Evolutionary conservation across 2,797 vertebrate genomes (phyloP), one percentile per base, ranked within the genome.

Genomic region (Schizopygopsis malacanthus): DNA sequence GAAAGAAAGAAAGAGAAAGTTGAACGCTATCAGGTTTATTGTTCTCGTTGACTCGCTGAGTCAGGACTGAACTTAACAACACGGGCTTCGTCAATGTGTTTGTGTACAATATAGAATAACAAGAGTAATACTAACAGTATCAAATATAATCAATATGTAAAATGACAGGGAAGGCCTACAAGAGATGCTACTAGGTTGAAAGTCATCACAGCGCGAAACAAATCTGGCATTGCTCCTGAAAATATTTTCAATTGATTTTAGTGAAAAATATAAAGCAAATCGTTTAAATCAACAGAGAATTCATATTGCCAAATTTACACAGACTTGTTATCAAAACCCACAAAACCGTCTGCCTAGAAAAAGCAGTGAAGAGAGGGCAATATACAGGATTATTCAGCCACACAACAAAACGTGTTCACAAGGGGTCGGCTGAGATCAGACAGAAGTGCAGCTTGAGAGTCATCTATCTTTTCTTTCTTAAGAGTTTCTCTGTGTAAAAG

Each of bases 11-110:
- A 3, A 33, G 33, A 52, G 25, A 84, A 90, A 83, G 79, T 96
- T 94, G 93, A 96, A 96, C 86, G 97, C 95, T 97, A 96, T 96
- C 95, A 97, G 96, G 97, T 99, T 98, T 99, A 99, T 99, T 99
- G 94, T 96, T 96, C 97, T 98, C 96, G 96, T 97, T 97, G 95
- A 96, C 96, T 96, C 95, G 97, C 96, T 95, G 96, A 97, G 97
- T 97, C 96, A 97, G 75, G 6, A 99, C 95, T 97, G 95, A 97
- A 97, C 97, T 99, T 98, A 97, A 97, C 96, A 99, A 95, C 96
- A 97, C 97, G 97, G 95, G 95, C 94, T 95, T 93, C 94, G 95
- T 96, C 91, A 95, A 95, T 97, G 95, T 96, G 95, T 95, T 70
- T 47, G 77, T 97, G 95, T 93, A 95, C 95, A 96, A 93, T 96